These are phyloP conservation scores for Sebastes kiyomatsui DNA, from an alignment of 2,797 vertebrate genomes.

Conservation along the genomic window DNA sequence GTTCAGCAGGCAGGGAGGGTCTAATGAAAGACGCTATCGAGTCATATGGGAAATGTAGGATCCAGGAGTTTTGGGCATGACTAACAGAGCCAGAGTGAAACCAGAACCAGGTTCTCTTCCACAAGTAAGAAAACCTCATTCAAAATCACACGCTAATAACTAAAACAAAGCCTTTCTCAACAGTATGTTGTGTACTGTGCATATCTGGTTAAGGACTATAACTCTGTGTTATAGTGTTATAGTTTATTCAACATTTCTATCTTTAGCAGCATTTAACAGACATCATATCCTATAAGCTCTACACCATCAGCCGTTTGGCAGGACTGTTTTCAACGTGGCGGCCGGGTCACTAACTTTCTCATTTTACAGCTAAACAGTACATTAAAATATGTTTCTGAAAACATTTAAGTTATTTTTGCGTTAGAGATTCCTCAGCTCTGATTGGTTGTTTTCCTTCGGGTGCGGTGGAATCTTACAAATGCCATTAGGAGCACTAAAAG, in stretches of 20 bases:
- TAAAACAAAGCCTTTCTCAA: background rate
- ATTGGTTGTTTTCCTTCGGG: no score
- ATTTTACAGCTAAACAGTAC: no score
- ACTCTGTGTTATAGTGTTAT: background rate
- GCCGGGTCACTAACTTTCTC: no score
- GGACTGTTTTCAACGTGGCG: no score
- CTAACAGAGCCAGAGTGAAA: background rate
- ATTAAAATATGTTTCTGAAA: no score
- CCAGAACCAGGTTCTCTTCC: background rate
- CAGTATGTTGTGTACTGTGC: background rate
- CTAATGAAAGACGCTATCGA: background rate
- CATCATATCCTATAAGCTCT: background rate
- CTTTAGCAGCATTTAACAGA: background rate
- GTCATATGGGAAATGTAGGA: constrained; percentile 1
- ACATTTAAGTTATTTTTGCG: no score
- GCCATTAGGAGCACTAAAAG: no score
- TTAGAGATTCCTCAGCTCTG: no score
- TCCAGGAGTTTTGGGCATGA: background rate
- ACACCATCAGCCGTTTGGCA: background rate
- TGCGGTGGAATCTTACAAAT: no score
- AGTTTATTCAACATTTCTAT: background rate
- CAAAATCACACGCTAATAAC: background rate
- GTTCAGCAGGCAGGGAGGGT: background rate
- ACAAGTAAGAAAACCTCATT: background rate
- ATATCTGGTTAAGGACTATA: background rate